These are phyloP conservation scores for Cylas formicarius DNA, from an alignment of 1,140 invertebrate species.

Conservation along the genomic window DNA sequence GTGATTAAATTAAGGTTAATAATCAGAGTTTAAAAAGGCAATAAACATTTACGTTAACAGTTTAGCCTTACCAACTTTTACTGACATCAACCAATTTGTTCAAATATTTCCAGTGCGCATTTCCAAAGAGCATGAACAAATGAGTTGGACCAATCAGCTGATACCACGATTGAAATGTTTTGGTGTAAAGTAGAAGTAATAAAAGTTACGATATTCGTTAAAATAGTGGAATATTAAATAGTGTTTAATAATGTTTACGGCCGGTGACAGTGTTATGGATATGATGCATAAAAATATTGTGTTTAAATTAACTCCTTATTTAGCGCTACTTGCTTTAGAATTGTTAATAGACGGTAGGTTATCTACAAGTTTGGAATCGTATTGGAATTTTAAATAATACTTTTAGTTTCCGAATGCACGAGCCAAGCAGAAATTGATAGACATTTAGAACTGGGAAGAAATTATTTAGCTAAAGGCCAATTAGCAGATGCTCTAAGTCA, in stretches of 20 bases:
- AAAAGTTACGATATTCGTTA: slow-evolving; percentile 11
- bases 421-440: slow-evolving; percentile 76
- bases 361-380: slow-evolving; percentile 18
- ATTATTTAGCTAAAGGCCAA: slow-evolving; percentile 84
- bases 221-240: slow-evolving; percentile 1
- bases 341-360: slow-evolving; percentile 33
- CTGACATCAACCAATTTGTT: too few relatives aligned
- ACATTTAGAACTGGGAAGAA: slow-evolving; percentile 88
- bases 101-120: too few relatives aligned
- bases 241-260: not conserved
- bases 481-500: slow-evolving; percentile 93
- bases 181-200: slow-evolving; percentile 1
- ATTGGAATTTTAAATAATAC: slow-evolving; percentile 24
- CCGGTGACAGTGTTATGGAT: not conserved
- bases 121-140: too few relatives aligned
- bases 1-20: too few relatives aligned
- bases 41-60: too few relatives aligned
- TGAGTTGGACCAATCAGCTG: slow-evolving; percentile 22
- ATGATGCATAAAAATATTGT: slow-evolving; percentile 7
- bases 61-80: too few relatives aligned
- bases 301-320: slow-evolving; percentile 31
- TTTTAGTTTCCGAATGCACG: slow-evolving; percentile 53
- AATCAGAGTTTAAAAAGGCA: too few relatives aligned
- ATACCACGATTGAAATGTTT: slow-evolving; percentile 18
- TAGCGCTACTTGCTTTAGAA: slow-evolving; percentile 32